Evolutionary conservation across 1,140 invertebrate genomes (phyloP), one percentile per base, ranked within the genome.

Genomic region (Schmidtea mediterranea): DNA sequence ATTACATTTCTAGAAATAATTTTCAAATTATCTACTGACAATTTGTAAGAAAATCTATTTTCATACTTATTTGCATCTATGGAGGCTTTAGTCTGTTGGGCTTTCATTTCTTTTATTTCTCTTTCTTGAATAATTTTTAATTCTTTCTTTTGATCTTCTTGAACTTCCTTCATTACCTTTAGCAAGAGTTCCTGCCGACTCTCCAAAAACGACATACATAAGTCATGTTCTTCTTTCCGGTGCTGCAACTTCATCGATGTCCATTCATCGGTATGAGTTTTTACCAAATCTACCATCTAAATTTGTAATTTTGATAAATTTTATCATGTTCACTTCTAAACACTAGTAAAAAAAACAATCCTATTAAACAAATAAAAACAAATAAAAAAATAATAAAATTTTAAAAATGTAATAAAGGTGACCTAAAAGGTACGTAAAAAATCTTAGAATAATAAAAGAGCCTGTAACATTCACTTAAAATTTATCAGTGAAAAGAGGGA

Each of bases 51-150:
- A n/a, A n/a, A n/a, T n/a, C n/a, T n/a, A n/a, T n/a, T n/a, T n/a
- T n/a, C n/a, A n/a, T n/a, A n/a, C n/a, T n/a, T n/a, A 55, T 78
- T 82, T 15, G 87, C 92, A 59, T 97, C 90, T 46, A 97, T 86
- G 13, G 83, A 89, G 50, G 82, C 74, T 65, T 87, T 90, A 0
- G 89, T 86, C 65, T 98, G 92, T 43, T 76, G 74, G 0, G 78
- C 74, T 61, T 90, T 94, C 73, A 98, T 76, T 52, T 95, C 89
- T 65, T 95, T 95, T 54, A 82, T 76, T 60, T 95, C 89, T 47
- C 79, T 74, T 57, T 90, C 82, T 66, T 90, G 81, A 60, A 80
- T 78, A 10, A 72, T 75, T 57, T 83, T 78, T 2, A 92, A 65
- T 59, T 87, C 79, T 60, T 89, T 87, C 58, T 86, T 74, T 62